Evolutionary conservation across 2,888 invertebrate genomes (phyloP).

Genomic region (Nemurella pictetii): DNA sequence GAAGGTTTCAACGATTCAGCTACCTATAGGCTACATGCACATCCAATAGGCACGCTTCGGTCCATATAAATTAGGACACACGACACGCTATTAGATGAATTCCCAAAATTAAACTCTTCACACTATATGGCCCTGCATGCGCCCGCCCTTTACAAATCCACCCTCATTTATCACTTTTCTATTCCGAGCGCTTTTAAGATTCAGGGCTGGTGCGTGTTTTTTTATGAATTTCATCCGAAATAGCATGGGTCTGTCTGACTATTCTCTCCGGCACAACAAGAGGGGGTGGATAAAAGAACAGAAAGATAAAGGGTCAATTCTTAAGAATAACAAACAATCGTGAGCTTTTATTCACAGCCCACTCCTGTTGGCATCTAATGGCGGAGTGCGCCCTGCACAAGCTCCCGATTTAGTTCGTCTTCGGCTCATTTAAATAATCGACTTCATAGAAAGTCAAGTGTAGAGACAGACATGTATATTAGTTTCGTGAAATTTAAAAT

Average conservation of each 20-base stretch:
- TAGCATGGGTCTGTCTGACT: not conserved
- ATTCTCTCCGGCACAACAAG: not conserved
- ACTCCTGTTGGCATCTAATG: not conserved
- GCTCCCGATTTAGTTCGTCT: not conserved
- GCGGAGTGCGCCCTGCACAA: not conserved
- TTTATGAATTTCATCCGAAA: slow-evolving; percentile 20
- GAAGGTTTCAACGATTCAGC: too few relatives aligned
- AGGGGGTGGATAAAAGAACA: slow-evolving; percentile 5
- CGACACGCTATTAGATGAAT: slow-evolving; percentile 3
- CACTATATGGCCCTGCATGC: not conserved
- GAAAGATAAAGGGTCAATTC: not conserved
- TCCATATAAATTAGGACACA: not conserved
- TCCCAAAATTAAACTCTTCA: slow-evolving; percentile 27
- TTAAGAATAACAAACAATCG: not conserved
- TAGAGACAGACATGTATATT: not conserved
- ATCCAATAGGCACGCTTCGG: not conserved
- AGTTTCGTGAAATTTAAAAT: not conserved
- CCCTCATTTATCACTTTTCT: slow-evolving; percentile 24
- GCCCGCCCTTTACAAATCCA: slow-evolving; percentile 17
- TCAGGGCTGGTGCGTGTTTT: slow-evolving; percentile 12
- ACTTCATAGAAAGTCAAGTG: not conserved
- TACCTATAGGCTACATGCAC: too few relatives aligned
- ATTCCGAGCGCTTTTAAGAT: slow-evolving; percentile 23
- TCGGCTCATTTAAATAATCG: not conserved
- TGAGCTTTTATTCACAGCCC: not conserved